Evolutionary conservation across 1,140 invertebrate species (phyloP).

Genomic region (Aphelinus atriplicis): DNA sequence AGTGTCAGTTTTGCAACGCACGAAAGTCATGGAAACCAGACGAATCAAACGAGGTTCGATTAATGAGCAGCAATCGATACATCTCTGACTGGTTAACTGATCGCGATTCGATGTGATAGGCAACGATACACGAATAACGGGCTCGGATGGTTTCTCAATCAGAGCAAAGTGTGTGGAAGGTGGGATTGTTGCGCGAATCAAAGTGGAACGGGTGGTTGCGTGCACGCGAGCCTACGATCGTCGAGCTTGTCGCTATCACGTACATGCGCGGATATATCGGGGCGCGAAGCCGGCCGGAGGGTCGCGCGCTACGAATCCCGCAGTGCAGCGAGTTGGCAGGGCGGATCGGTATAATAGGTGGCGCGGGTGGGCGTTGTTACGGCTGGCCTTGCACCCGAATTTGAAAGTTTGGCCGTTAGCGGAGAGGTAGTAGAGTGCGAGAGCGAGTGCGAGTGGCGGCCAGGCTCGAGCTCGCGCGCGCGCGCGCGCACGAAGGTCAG

Average conservation of each 20-base stretch:
- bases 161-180: no score
- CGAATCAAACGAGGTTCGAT: no score
- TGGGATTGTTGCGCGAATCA: no score
- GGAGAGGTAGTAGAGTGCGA: slow-evolving; percentile 17
- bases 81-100: no score
- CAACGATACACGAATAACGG: no score
- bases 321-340: background rate
- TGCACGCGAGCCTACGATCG: no score
- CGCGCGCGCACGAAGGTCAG: slow-evolving; percentile 63
- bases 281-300: background rate
- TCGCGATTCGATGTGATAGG: no score
- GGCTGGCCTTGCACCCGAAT: slow-evolving; percentile 64
- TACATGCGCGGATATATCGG: background rate
- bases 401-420: slow-evolving; percentile 64
- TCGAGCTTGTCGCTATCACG: slow-evolving; percentile 7
- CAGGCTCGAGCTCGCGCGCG: slow-evolving; percentile 33
- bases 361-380: slow-evolving; percentile 46
- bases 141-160: no score
- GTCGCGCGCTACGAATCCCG: background rate
- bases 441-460: slow-evolving; percentile 6
- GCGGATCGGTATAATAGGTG: background rate
- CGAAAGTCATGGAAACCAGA: no score
- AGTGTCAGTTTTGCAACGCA: no score
- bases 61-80: no score
- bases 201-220: no score